These are phyloP conservation scores for Microplitis manilae DNA, from an alignment of 2,888 invertebrate genomes.

Conservation along the genomic window DNA sequence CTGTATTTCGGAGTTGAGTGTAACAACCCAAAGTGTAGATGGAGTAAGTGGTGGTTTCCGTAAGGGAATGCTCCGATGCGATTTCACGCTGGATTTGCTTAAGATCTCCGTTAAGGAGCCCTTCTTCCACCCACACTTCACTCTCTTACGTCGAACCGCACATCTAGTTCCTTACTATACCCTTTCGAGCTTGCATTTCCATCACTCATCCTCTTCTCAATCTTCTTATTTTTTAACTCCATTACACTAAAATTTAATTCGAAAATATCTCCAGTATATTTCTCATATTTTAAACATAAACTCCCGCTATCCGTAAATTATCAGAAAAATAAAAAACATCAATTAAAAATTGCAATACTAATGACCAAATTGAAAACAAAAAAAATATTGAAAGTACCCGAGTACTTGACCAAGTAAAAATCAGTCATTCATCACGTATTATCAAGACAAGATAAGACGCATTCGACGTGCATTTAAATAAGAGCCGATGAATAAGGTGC, in stretches of 20 bases:
- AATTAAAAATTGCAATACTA: no score
- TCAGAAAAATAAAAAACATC: no score
- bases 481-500: slow-evolving; percentile 20
- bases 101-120: slow-evolving; percentile 75
- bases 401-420: not conserved
- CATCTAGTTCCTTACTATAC: slow-evolving; percentile 25
- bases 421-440: not conserved
- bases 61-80: slow-evolving; percentile 74
- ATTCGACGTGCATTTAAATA: not conserved
- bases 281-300: no score
- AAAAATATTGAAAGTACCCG: slow-evolving; percentile 4
- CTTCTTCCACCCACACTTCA: slow-evolving; percentile 59
- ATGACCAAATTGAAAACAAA: no score
- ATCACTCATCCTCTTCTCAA: not conserved
- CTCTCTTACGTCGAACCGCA: slow-evolving; percentile 43
- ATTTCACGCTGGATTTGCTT: slow-evolving; percentile 80
- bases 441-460: not conserved
- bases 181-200: slow-evolving; percentile 35
- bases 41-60: slow-evolving; percentile 71
- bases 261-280: not conserved
- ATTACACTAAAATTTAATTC: not conserved
- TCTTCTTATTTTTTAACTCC: slow-evolving; percentile 4
- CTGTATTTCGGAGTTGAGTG: not conserved
- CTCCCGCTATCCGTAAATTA: no score
- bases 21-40: slow-evolving; percentile 53